Percentiles rank a stretch among this genome's conserved stretches.
Evolutionary conservation across 2,888 invertebrate genomes (phyloP).

Genomic region (Atethmia centrago): DNA sequence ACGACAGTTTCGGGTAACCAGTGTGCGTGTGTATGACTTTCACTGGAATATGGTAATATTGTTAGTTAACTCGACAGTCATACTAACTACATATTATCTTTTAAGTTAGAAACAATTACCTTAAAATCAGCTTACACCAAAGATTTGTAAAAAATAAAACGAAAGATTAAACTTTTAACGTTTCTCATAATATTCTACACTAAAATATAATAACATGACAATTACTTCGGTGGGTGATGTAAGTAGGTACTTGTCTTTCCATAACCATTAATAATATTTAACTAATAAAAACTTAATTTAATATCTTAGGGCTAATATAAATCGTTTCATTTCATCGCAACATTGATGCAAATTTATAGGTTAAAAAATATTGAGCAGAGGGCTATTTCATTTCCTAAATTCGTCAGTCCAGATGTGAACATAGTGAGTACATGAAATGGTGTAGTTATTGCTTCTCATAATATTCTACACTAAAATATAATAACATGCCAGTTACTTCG

Average conservation of each 20-base stretch:
- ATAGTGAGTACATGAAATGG: no score
- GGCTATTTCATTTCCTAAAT: slow-evolving; percentile 9
- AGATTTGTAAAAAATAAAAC: slow-evolving; percentile 47
- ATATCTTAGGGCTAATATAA: slow-evolving; percentile 4
- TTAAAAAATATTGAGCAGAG: slow-evolving; percentile 17
- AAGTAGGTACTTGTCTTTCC: slow-evolving; percentile 36
- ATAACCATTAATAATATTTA: not conserved
- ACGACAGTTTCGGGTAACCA: slow-evolving; percentile 84
- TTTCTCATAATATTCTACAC: slow-evolving; percentile 17
- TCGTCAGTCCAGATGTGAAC: no score
- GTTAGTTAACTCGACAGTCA: slow-evolving; percentile 54
- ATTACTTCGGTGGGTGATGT: slow-evolving; percentile 51
- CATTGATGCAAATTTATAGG: not conserved
- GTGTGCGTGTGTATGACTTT: slow-evolving; percentile 80
- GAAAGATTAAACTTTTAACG: not conserved
- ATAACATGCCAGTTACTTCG: slow-evolving; percentile 26
- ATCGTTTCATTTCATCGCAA: slow-evolving; percentile 17
- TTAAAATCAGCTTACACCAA: slow-evolving; percentile 50
- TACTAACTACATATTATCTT: slow-evolving; percentile 16
- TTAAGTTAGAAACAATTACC: slow-evolving; percentile 58
- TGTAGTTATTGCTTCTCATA: no score
- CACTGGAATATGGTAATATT: slow-evolving; percentile 76
- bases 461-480: slow-evolving; percentile 26
- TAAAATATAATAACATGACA: slow-evolving; percentile 17
- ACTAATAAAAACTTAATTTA: slow-evolving; percentile 13